phyloP scores from a whole-genome alignment of 2,888 invertebrate species.

The Callimorpha dominula region DNA sequence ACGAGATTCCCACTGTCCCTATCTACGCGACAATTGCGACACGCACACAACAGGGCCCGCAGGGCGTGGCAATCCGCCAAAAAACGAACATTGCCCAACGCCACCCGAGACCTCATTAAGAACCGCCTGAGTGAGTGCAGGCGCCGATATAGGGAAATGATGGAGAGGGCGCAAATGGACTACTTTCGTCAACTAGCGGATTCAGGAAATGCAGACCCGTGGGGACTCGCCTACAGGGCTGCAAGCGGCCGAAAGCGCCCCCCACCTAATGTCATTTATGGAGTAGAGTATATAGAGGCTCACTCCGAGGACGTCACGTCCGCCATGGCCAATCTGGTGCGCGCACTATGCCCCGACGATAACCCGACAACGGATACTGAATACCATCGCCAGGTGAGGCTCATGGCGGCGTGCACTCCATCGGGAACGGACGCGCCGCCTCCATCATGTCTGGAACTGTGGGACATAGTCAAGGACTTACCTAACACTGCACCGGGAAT shows the following conservation, averaged over 20 bases:
- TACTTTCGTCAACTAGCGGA: background rate
- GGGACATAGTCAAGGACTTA: conserved; percentile 40
- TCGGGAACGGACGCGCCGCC: conserved; percentile 32
- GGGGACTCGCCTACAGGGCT: conserved; percentile 24
- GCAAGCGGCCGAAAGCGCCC: conserved; percentile 24
- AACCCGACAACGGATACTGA: conserved; percentile 20
- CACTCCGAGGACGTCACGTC: conserved; percentile 15
- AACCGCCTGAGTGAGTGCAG: too few species aligned
- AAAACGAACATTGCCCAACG: too few species aligned
- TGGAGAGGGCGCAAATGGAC: background rate
- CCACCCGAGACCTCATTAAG: too few species aligned
- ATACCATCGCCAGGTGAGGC: conserved; percentile 43
- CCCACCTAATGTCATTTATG: conserved; percentile 37
- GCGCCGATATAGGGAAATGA: background rate
- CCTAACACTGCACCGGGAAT: conserved; percentile 54
- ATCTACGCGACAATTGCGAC: too few species aligned
- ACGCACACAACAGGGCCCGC: too few species aligned
- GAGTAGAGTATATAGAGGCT: conserved; percentile 19
- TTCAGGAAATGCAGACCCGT: conserved; percentile 23
- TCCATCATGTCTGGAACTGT: conserved; percentile 17
- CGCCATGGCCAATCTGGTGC: conserved; percentile 36
- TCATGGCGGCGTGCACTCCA: conserved; percentile 34
- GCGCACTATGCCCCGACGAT: conserved; percentile 52
- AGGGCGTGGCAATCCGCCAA: too few species aligned
- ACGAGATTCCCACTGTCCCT: too few species aligned